Base-by-base conservation (phyloP, 2,888 invertebrate species). In the Microdon myrmicae region DNA sequence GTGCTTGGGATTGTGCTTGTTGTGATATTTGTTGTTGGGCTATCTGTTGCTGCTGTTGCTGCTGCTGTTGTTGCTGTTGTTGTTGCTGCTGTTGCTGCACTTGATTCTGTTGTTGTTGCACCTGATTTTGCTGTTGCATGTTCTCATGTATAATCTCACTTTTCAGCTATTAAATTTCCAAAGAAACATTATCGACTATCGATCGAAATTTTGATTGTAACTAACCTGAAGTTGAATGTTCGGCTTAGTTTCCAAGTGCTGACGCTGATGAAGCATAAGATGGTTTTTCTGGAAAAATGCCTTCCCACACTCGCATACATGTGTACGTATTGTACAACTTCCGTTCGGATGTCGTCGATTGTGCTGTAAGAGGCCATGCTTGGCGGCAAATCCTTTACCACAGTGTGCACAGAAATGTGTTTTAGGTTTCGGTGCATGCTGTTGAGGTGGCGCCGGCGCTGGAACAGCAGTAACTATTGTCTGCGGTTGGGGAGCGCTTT, bases 261-360 rank as follows among this genome's bases (percentile, higher is more conserved):
- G 90, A 48, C 91, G 83, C 78, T 91, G 90, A 75, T 92, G 92
- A 48, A 91, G 81, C 81, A 90, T 85, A 58, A 92, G 81, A 73
- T 92, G 91, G 76, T 90, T 91, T 81, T 91, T 91, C 79, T 92
- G 92, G 83, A 90, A 90, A 83, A 92, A 92, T 8, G 90, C 90
- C 75, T 91, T 92, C 49, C 90, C 90, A 74, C 92, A 92, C 73
- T 89, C 89, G 74, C 92, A 92, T 7, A 90, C 86, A 74, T 90
- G 90, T 31, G 90, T 89, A 70, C 90, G 85, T 34, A 91, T 81
- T 39, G 90, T 90, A 74, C 91, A 91, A 67, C 88, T 87, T 37
- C 90, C 90, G 69, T 90, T 90, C 2, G 90, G 89, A 74, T 91
- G 90, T 51, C 86, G 85, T 60, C 89, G 85, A 71, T 89, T 89